Percentiles rank a stretch among this genome's conserved stretches.
phyloP scores from a whole-genome alignment of 2,113 vertebrate species.

The Neotragus pygmaeus region DNA sequence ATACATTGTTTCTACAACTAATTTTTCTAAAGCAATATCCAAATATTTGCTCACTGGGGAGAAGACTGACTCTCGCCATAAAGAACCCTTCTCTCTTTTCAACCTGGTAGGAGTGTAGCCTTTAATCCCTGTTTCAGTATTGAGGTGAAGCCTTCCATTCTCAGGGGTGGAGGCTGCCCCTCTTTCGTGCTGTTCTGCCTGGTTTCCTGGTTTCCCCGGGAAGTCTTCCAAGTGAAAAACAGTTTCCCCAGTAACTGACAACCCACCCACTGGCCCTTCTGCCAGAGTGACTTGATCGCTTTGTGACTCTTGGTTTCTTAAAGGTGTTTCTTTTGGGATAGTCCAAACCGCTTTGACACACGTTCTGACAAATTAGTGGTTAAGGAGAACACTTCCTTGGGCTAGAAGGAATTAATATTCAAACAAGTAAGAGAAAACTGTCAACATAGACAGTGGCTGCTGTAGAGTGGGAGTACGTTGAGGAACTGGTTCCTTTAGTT shows the following conservation, averaged over 20 bases:
- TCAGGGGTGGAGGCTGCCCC: constrained; percentile 42
- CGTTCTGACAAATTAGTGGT: background rate
- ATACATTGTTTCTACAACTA: background rate
- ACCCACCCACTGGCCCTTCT: background rate
- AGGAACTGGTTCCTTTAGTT: background rate
- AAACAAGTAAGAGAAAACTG: background rate
- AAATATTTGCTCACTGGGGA: fast-evolving
- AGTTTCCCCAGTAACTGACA: background rate
- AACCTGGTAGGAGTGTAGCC: background rate
- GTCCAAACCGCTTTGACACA: background rate
- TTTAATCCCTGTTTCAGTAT: background rate
- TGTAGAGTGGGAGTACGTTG: background rate
- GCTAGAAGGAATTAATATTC: background rate
- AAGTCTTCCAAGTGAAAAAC: constrained; percentile 45
- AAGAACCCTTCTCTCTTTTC: constrained; percentile 10
- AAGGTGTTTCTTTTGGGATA: constrained; percentile 42
- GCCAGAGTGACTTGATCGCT: background rate
- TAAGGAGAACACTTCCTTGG: background rate
- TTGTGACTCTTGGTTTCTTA: constrained; percentile 14
- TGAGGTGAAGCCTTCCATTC: background rate
- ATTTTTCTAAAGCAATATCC: background rate
- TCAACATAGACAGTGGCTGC: background rate
- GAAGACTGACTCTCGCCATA: fast-evolving
- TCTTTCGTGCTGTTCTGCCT: background rate
- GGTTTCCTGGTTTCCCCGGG: constrained; percentile 32